Percentiles rank a stretch among this genome's conserved stretches.
phyloP scores from a whole-genome alignment of 2,113 vertebrate species.

The Cyrtonyx montezumae region DNA sequence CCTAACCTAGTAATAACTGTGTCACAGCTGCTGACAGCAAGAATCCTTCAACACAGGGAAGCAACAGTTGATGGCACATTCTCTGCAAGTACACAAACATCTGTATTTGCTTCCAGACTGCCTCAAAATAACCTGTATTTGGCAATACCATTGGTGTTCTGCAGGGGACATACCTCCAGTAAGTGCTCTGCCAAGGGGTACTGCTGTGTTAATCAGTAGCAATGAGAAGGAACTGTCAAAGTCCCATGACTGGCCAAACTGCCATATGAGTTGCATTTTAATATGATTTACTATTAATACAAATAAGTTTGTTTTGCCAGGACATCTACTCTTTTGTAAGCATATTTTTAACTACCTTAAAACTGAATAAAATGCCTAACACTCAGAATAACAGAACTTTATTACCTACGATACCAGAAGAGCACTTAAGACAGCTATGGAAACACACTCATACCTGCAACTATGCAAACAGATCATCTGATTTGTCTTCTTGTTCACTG shows the following conservation, averaged over 20 bases:
- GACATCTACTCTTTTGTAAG: background rate
- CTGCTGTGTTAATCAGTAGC: background rate
- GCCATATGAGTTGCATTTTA: background rate
- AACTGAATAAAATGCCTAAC: background rate
- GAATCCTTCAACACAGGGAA: background rate
- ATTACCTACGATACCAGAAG: background rate
- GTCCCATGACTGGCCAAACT: background rate
- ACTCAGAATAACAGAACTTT: background rate
- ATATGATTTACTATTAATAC: background rate
- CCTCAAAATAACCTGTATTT: slow-evolving; percentile 14
- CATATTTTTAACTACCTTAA: background rate
- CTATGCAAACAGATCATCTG: background rate
- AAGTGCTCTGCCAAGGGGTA: background rate
- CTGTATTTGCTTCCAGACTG: background rate
- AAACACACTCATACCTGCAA: background rate
- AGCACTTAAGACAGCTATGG: background rate
- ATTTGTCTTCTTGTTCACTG: background rate
- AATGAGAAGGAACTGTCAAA: background rate
- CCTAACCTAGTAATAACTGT: background rate
- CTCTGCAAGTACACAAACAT: background rate
- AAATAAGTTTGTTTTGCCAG: background rate
- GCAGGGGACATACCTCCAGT: background rate
- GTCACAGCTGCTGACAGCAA: background rate
- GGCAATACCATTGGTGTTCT: background rate
- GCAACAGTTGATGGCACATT: background rate